Evolutionary conservation across 2,888 invertebrate species (phyloP), one percentile per base, ranked within the genome.

Genomic region (Acleris cristana): DNA sequence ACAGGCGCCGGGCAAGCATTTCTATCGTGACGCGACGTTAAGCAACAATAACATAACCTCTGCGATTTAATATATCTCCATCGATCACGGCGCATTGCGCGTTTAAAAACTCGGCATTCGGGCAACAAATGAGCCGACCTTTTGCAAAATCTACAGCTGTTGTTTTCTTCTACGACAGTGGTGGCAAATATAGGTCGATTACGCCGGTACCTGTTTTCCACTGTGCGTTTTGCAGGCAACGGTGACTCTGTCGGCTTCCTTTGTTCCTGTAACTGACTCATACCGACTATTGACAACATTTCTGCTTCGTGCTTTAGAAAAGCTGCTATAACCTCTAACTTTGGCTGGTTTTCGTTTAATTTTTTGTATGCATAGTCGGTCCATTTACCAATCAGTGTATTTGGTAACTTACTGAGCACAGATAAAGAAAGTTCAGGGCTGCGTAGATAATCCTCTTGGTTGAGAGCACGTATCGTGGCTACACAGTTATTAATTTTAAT

Each of bases 41-140:
- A 21, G 12, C 69, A 65, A 21, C 55, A 30, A 57, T 59, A 65
- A 60, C 69, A 72, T 12, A 72, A 21, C 12, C 52, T 49, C 7
- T 64, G 53, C 5, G 54, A 18, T 67, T 66, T 69, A 5, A 67
- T 69, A 63, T 40, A 70, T n/a, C 52, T 59, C 72, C 69, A 72
- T 51, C 52, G 51, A 55, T 71, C 70, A 34, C 57, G 63, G n/a
- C 69, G 55, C 69, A 74, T 65, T 10, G 74, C 72, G 1, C 71
- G 65, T 63, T 64, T 71, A 23, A 74, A 74, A 18, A 19, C n/a
- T 8, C 68, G 58, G 52, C 73, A 73, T 5, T 71, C 63, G 0
- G 68, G 14, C 18, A 72, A 40, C 12, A 21, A 45, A 40, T 18
- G 65, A 48, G 16, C 18, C 2, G 57, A 51, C 44, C 65, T 70